Base-by-base conservation (phyloP, 1,140 invertebrate genomes). In the Apis cerana region DNA sequence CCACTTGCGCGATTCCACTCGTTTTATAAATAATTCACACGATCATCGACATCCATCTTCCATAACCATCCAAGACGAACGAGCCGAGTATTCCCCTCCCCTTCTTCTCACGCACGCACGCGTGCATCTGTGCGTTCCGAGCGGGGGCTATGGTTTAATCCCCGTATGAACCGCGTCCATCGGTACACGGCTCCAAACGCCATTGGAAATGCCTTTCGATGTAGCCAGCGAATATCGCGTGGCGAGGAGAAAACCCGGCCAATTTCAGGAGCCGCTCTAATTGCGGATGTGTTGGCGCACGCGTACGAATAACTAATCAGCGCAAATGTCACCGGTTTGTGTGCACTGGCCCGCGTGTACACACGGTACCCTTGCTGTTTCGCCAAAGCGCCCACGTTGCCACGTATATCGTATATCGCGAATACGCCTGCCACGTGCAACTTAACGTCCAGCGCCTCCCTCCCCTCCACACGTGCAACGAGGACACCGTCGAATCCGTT, bases 221-320 rank as follows among this genome's bases (percentile, higher is more conserved):
- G 21, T 11, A 33, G n/a, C 9, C 56, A 62, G 33, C 23, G 67
- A 33, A 27, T 17, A 33, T 2, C n/a, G 59, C 13, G 12, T 17
- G 21, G 12, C 50, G 62, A 33, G 33, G 65, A 77, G 65, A 77
- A 77, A 69, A 69, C 12, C 52, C 54, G 12, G 56, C 56, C 54
- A 76, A 76, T 76, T 76, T 19, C 62, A 69, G 48, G 61, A 78
- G 43, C 13, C 61, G 27, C 50, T 17, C 82, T 79, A 80, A 83
- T 83, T 80, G 82, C 76, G 69, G 58, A 79, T 59, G 61, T 50
- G 52, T 62, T 33, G 68, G n/a, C 7, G 54, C 23, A 33, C 67
- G 72, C 64, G 64, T 62, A 64, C 82, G 82, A 79, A 83, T 83
- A 83, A 83, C 82, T 83, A 83, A 83, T 83, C 82, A 83, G 61